Base-by-base conservation (phyloP, 2,797 vertebrate species). In the Parotocinclus haroldoi region DNA sequence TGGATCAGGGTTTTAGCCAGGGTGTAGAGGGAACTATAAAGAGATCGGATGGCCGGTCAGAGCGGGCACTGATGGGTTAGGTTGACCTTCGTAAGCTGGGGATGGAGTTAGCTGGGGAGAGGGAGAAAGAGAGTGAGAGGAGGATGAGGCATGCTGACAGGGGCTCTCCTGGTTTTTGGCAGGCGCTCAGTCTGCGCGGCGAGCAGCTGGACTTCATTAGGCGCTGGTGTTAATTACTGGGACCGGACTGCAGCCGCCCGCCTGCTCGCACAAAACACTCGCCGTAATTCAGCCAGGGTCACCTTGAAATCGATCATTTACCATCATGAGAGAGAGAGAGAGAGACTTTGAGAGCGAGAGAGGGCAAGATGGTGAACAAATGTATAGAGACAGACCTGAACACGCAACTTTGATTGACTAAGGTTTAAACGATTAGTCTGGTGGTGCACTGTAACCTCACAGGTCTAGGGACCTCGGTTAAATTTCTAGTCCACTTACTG, bases 161-260 rank as follows among this genome's bases (percentile, higher is more conserved):
- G 73, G 75, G 80, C 81, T 82, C 81, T 83, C 75, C 77, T 79
- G 77, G 77, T 65, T 84, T 87, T 89, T 95, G 95, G 93, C 93
- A 93, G 82, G 36, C 58, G 82, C 85, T 93, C 89, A 81, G 87
- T 89, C 85, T 89, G 91, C 91, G 85, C 71, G 88, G 77, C 1
- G 86, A 93, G 92, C 93, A 96, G 94, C 95, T 99, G 94, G 95
- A 95, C 95, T 94, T 96, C 95, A 95, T 98, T 96, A 96, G 92
- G 88, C 84, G 80, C 86, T 91, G 91, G 92, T 94, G 93, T 95
- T 97, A 96, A 96, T 92, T 93, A 91, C 89, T 90, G 88, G 94
- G 92, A 92, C 92, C 87, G 85, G 73, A 81, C 92, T 91, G 86
- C 83, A 90, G 91, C 85, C 72, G 75, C 58, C 54, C 60, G 44